Evolutionary conservation across 2,888 invertebrate species (phyloP).

Genomic region (Gnatocerus cornutus): DNA sequence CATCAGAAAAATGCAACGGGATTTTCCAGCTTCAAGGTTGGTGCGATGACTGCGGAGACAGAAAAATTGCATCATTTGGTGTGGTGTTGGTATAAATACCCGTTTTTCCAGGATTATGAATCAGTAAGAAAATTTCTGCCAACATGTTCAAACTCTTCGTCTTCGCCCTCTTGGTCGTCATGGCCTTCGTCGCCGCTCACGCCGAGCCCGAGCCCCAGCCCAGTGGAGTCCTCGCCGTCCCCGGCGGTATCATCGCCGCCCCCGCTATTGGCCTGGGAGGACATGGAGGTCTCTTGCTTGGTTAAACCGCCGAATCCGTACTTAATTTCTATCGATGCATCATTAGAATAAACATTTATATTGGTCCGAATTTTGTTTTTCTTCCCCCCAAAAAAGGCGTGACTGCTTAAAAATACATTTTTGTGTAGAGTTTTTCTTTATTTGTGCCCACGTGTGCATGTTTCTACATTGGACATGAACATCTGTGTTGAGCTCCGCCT

Average conservation of each 20-base stretch:
- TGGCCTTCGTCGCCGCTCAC: conserved; percentile 27
- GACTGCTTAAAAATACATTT: no score
- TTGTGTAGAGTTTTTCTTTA: conserved; percentile 11
- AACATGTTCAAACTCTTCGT: conserved; percentile 31
- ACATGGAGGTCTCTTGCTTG: conserved; percentile 23
- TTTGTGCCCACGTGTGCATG: conserved; percentile 47
- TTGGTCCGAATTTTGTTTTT: background rate
- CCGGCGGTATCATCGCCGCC: conserved; percentile 21
- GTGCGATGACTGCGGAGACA: background rate
- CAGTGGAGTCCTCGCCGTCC: conserved; percentile 14
- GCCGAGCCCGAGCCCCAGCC: conserved; percentile 33
- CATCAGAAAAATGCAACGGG: conserved; percentile 3
- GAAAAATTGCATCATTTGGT: conserved; percentile 35
- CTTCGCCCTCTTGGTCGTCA: conserved; percentile 9
- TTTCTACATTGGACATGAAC: conserved; percentile 60
- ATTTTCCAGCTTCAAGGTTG: background rate
- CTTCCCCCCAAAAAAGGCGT: background rate
- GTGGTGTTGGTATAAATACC: no score
- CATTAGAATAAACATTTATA: conserved; percentile 13
- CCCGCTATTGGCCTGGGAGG: conserved; percentile 2
- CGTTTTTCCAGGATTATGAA: no score
- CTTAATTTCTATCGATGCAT: conserved; percentile 10
- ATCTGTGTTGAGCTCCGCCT: conserved; percentile 63
- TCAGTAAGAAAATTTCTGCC: conserved; percentile 19
- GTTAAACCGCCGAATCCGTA: conserved; percentile 2